phyloP scores from a whole-genome alignment of 2,888 invertebrate genomes.

The Chymomyza fuscimana region DNA sequence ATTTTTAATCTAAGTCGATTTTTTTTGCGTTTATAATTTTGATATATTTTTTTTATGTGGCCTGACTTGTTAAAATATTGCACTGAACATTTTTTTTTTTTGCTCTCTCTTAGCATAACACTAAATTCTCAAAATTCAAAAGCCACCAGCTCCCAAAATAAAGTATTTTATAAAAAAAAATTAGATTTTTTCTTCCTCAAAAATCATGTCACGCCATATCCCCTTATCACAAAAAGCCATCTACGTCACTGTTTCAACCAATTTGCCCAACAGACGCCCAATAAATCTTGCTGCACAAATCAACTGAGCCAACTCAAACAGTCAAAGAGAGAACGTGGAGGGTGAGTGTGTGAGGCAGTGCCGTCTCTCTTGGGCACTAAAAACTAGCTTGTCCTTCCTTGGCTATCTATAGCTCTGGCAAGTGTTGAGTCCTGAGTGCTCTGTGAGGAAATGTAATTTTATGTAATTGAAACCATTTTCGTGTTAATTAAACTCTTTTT shows the following conservation, averaged over 20 bases:
- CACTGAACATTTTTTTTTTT: background rate
- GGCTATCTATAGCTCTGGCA: background rate
- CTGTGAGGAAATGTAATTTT: constrained; percentile 70
- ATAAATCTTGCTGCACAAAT: constrained; percentile 71
- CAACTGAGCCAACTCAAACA: constrained; percentile 52
- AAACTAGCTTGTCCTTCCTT: constrained; percentile 26
- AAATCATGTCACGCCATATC: background rate
- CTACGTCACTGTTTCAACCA: constrained; percentile 70
- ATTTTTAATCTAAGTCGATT: too few relatives aligned
- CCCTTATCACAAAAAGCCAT: background rate
- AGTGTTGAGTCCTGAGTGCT: constrained; percentile 29
- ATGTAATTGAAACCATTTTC: constrained; percentile 74
- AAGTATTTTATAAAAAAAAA: too few relatives aligned
- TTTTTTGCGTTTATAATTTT: too few relatives aligned
- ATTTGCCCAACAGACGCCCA: constrained; percentile 72
- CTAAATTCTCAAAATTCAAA: too few relatives aligned
- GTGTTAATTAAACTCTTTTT: constrained; percentile 73
- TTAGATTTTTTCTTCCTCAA: background rate
- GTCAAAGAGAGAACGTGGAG: background rate
- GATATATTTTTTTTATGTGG: too few relatives aligned
- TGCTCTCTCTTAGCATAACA: too few relatives aligned
- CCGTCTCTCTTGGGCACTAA: background rate
- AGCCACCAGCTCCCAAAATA: too few relatives aligned
- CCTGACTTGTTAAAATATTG: too few relatives aligned
- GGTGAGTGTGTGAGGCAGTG: background rate